These are phyloP conservation scores for Xiphophorus maculatus DNA, from an alignment of 2,113 vertebrate genomes.

Conservation along the genomic window DNA sequence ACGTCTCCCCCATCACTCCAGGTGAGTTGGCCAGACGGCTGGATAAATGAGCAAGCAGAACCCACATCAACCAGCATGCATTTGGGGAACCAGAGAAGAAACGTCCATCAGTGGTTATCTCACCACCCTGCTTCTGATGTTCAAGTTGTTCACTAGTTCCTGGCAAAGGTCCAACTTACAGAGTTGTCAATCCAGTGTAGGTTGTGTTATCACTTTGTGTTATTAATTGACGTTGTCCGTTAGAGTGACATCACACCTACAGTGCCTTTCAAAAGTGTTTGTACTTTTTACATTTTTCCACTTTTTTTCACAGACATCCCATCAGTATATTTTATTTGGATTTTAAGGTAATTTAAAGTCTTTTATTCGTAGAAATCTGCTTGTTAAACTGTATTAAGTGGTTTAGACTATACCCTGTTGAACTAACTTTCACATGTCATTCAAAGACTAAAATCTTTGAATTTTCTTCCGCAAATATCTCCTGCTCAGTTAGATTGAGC, in stretches of 20 bases:
- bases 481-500: neutral
- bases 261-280: too few species aligned
- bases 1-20: constrained; percentile 86
- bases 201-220: constrained; percentile 25
- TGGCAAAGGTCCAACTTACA: constrained; percentile 7
- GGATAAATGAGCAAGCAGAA: constrained; percentile 84
- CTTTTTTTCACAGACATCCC: too few species aligned
- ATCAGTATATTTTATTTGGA: too few species aligned
- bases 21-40: constrained; percentile 82
- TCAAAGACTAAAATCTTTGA: neutral
- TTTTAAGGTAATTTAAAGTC: too few species aligned
- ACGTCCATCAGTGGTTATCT: constrained; percentile 76
- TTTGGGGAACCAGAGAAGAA: constrained; percentile 72
- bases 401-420: too few species aligned
- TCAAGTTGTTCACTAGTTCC: constrained; percentile 32
- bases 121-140: constrained; percentile 36
- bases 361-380: too few species aligned
- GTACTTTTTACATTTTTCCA: too few species aligned
- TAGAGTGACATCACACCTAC: too few species aligned
- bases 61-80: constrained; percentile 63
- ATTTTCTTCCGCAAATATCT: neutral
- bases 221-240: neutral
- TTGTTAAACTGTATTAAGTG: too few species aligned
- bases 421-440: neutral
- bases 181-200: constrained; percentile 17